These are phyloP conservation scores for Ceyx cyanopectus DNA, from an alignment of 2,113 vertebrate genomes.

Conservation along the genomic window DNA sequence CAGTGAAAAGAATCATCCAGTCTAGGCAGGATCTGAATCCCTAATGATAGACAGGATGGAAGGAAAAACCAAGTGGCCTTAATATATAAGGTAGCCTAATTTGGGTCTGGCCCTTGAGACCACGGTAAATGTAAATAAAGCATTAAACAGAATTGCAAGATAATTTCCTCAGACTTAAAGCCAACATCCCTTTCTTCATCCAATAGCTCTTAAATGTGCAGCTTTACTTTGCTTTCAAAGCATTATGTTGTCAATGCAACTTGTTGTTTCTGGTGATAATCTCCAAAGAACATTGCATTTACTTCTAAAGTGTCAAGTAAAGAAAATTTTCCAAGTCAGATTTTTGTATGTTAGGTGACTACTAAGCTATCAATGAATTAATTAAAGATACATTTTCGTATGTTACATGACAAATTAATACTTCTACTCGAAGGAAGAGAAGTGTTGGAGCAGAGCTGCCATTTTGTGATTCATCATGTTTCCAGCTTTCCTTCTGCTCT, in stretches of 20 bases:
- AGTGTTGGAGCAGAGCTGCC: neutral
- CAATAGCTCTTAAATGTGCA: neutral
- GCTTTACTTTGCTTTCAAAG: neutral
- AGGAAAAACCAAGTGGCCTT: neutral
- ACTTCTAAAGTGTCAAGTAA: neutral
- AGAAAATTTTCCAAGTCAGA: neutral
- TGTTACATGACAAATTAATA: neutral
- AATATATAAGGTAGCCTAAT: neutral
- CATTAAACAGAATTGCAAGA: neutral
- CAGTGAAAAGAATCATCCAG: neutral
- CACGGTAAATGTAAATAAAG: neutral
- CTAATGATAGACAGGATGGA: neutral
- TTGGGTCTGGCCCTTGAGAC: neutral
- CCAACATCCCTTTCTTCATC: neutral
- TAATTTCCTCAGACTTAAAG: neutral
- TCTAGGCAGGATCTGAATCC: neutral
- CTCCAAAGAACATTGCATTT: neutral
- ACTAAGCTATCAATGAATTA: neutral
- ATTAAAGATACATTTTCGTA: neutral
- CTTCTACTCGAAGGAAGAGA: neutral
- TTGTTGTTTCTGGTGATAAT: neutral
- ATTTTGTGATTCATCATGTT: neutral
- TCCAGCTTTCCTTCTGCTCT: neutral
- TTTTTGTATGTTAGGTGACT: neutral
- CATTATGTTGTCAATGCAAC: neutral